Evolutionary conservation across 2,888 invertebrate genomes (phyloP), one percentile per base, ranked within the genome.

Genomic region (Odontocolon sp.): DNA sequence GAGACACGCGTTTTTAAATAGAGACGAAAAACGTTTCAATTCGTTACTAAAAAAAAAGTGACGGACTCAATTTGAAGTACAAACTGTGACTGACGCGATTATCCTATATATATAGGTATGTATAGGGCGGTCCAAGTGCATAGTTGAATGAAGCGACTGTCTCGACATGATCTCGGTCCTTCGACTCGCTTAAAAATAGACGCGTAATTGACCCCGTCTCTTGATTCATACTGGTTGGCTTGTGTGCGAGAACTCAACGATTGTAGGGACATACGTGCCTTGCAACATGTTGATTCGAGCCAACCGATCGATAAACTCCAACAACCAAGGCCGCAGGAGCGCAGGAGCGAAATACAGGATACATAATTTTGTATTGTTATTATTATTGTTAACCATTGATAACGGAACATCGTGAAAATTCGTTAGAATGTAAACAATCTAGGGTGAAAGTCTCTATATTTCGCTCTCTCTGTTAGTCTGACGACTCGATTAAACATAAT

Each of bases 121-220:
- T 26, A 14, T 0, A 33, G 23, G 1, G 63, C 2, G 26, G 11
- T 40, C 11, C 14, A 14, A 33, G 36, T 52, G 11, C 28, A 28
- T 67, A 72, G 72, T 63, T 71, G 67, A 71, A 71, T 67, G 67
- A n/a, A 57, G 69, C 67, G 31, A 26, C n/a, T 11, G 67, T 40
- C 6, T 26, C 45, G 54, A 59, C 23, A 31, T 45, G 59, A 18
- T 45, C 11, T 6, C 26, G 16, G 21, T 67, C 40, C 54, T 31
- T n/a, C 31, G 21, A 67, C 28, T 40, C 36, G 67, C 76, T 21
- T 71, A 71, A 77, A 68, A 77, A 77, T 77, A 76, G 76, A 61
- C 23, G 64, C 64, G 57, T 67, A 68, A 76, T n/a, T 68, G 71
- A 71, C 67, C 76, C 71, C 67, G 59, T 47, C 33, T 47, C 47